These are phyloP conservation scores for Chloroceryle aenea DNA, from an alignment of 2,113 vertebrate genomes.

Conservation along the genomic window DNA sequence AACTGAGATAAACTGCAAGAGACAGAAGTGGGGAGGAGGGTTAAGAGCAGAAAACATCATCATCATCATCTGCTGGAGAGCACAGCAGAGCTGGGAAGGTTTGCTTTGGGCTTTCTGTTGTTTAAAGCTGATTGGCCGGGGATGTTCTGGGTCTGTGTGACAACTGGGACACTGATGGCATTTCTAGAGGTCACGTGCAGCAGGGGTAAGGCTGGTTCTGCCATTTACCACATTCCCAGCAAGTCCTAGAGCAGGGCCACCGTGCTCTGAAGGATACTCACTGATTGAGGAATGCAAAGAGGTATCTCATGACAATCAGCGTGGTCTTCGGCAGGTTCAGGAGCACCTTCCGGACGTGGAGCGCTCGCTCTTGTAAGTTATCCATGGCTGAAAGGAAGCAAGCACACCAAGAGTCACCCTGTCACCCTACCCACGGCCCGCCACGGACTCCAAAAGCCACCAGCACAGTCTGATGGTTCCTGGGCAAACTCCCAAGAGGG, in stretches of 20 bases:
- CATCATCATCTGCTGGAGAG: not conserved
- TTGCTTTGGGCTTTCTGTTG: not conserved
- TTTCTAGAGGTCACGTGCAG: not conserved
- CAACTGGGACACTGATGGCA: not conserved
- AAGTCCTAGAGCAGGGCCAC: not conserved
- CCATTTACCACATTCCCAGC: not conserved
- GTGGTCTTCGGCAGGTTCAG: conserved; percentile 88
- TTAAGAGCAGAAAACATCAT: not conserved
- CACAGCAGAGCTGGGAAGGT: not conserved
- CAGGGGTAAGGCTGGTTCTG: not conserved
- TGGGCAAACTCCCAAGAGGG: not conserved
- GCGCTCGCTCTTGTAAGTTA: conserved; percentile 90
- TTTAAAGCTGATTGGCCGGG: not conserved
- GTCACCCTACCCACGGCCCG: not conserved
- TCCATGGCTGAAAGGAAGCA: conserved; percentile 88
- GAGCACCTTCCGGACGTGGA: conserved; percentile 91
- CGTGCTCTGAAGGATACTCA: conserved; percentile 78
- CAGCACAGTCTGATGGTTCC: accelerated
- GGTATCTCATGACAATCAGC: conserved; percentile 97
- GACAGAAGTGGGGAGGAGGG: not conserved
- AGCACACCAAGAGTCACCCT: not conserved
- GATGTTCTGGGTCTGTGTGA: not conserved
- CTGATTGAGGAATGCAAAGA: conserved; percentile 97
- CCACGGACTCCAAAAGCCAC: accelerated
- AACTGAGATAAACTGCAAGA: conserved; percentile 92